Conservation (phyloP, 2,113 vertebrate genomes). For the Erythrocercus mccallii region DNA sequence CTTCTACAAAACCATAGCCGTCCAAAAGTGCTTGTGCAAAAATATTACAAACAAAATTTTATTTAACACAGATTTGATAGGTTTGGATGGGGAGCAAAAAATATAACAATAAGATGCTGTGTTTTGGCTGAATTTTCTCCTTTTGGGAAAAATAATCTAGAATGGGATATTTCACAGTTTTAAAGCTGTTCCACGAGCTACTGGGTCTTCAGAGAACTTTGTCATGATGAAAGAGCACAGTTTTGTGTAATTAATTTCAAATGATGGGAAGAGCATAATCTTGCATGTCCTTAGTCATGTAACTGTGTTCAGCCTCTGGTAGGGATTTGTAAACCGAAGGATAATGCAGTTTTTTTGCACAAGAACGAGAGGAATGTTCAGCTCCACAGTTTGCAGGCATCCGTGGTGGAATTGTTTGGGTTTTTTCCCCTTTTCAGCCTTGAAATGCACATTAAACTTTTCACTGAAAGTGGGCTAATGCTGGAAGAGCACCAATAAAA, state of each 20-base stretch:
- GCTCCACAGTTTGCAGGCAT: neutral
- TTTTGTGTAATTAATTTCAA: neutral
- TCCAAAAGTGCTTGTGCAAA: neutral
- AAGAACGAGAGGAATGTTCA: neutral
- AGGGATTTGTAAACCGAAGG: neutral
- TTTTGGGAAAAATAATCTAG: neutral
- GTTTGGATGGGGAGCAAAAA: neutral
- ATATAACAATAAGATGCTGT: neutral
- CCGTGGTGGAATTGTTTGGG: neutral
- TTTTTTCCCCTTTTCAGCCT: neutral
- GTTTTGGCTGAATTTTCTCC: neutral
- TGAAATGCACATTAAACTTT: neutral
- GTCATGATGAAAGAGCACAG: rapidly evolving
- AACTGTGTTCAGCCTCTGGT: neutral
- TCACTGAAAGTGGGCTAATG: rapidly evolving
- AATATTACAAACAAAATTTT: neutral
- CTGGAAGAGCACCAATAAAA: neutral
- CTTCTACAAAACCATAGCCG: rapidly evolving
- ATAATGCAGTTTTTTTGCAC: rapidly evolving
- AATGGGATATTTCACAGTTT: neutral
- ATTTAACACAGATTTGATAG: neutral
- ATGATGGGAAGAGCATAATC: neutral
- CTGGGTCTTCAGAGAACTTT: neutral
- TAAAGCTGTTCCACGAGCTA: neutral
- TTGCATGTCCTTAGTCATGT: neutral